These are phyloP conservation scores for Margaritifera margaritifera DNA, from an alignment of 2,888 invertebrate species.

Conservation along the genomic window DNA sequence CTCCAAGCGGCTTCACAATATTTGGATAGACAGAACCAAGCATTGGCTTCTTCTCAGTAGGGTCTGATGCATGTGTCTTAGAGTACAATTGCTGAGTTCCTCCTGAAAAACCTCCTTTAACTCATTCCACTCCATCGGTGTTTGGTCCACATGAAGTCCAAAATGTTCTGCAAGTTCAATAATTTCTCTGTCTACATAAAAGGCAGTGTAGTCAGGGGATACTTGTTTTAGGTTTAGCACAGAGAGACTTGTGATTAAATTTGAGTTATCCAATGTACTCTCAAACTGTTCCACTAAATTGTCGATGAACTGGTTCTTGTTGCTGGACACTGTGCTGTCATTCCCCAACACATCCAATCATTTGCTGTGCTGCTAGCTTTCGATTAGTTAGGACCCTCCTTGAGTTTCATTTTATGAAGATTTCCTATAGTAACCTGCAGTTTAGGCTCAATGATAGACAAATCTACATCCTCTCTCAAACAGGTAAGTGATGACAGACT, in stretches of 20 bases:
- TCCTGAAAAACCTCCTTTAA: conserved; percentile 8
- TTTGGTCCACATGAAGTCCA: too few species aligned
- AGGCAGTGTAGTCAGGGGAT: conserved; percentile 4
- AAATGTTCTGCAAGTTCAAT: too few species aligned
- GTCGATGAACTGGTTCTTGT: too few species aligned
- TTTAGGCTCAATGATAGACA: conserved; percentile 16
- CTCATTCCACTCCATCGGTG: too few species aligned
- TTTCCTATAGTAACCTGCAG: not conserved
- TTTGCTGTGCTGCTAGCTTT: conserved; percentile 4
- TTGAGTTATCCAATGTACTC: conserved; percentile 12
- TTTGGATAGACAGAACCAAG: too few species aligned
- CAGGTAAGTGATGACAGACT: conserved; percentile 11
- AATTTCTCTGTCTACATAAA: conserved; percentile 17
- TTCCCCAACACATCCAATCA: not conserved
- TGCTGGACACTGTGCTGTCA: not conserved
- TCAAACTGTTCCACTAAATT: conserved; percentile 4
- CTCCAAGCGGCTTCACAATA: too few species aligned
- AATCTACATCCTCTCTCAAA: conserved; percentile 10
- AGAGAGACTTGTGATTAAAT: conserved; percentile 11
- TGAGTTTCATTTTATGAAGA: conserved; percentile 9
- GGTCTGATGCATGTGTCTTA: too few species aligned
- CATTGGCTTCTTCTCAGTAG: too few species aligned
- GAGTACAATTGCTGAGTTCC: not conserved
- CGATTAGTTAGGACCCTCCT: conserved; percentile 4
- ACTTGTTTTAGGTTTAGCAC: conserved; percentile 16